Conservation (phyloP, 2,888 invertebrate genomes). For the Smittia aterrima region DNA sequence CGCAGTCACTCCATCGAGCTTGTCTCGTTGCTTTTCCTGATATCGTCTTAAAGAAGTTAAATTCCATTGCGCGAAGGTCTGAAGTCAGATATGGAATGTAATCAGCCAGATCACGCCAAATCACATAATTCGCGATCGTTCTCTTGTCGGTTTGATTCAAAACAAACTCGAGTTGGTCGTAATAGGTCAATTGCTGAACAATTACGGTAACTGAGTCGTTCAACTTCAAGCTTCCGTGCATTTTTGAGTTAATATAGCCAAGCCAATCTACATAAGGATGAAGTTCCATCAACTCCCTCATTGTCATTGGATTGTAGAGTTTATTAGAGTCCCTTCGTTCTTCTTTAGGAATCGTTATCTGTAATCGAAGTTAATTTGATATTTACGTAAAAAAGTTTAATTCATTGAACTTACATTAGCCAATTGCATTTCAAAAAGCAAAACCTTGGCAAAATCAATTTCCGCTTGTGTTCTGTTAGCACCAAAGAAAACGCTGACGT, state of each 20-base stretch:
- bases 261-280: conserved; percentile 54
- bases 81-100: conserved; percentile 50
- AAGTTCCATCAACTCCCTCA: conserved; percentile 53
- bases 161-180: conserved; percentile 49
- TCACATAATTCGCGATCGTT: conserved; percentile 57
- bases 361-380: neutral
- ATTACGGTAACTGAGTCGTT: conserved; percentile 53
- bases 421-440: conserved; percentile 45
- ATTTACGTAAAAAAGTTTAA: conserved; percentile 6
- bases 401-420: conserved; percentile 43
- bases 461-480: conserved; percentile 43
- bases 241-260: conserved; percentile 54
- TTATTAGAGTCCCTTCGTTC: conserved; percentile 42
- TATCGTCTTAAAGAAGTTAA: conserved; percentile 50
- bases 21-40: conserved; percentile 51
- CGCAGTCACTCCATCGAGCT: conserved; percentile 53
- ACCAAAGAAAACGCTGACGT: conserved; percentile 45
- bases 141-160: conserved; percentile 46
- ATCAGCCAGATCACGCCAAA: conserved; percentile 55
- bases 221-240: conserved; percentile 48
- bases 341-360: conserved; percentile 47
- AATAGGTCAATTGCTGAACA: conserved; percentile 55
- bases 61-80: conserved; percentile 49
- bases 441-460: conserved; percentile 44
- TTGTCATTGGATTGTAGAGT: conserved; percentile 56